Evolutionary conservation across 2,888 invertebrate genomes (phyloP), one percentile per base, ranked within the genome.

Genomic region (Onchidella celtica): DNA sequence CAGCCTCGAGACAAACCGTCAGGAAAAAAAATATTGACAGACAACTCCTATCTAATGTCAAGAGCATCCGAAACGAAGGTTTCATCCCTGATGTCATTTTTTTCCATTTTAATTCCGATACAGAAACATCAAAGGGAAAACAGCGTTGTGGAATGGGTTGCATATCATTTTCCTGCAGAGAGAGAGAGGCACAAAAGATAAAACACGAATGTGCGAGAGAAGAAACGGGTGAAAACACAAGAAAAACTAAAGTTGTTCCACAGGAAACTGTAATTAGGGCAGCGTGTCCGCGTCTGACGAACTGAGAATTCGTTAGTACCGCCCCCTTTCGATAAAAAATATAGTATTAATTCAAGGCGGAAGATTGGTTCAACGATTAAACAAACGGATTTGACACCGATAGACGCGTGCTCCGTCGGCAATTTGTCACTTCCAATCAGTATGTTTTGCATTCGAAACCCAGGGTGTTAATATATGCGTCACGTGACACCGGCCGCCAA

Each of bases 381-480:
- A 85, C 85, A 83, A 84, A 85, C 79, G 68, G 65, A 78, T 79
- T 73, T 76, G 74, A 57, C 80, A 82, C 78, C 77, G 72, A 74
- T 55, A 63, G 77, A 70, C 78, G 77, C 81, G 78, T 81, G 81
- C 75, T 76, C 74, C 70, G 82, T 70, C 78, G 68, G 76, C 80
- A 85, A 82, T 82, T 83, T 83, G 84, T 84, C 84, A 81, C 80
- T 79, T 82, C 77, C 76, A 82, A 84, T 85, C 84, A 82, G 72
- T 76, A 75, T 76, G 82, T 85, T 84, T 84, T 79, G 79, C 83
- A 73, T 86, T 85, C 81, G 83, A 86, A 86, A 83, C 85, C 82
- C 81, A 38, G 81, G 85, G 87, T 87, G 87, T 87, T 86, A 87
- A 87, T 87, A 81, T 85, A 86, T 85, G 84, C 81, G 70, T 78